Conservation (phyloP, 2,113 vertebrate genomes). For the Lucifuga dentata region DNA sequence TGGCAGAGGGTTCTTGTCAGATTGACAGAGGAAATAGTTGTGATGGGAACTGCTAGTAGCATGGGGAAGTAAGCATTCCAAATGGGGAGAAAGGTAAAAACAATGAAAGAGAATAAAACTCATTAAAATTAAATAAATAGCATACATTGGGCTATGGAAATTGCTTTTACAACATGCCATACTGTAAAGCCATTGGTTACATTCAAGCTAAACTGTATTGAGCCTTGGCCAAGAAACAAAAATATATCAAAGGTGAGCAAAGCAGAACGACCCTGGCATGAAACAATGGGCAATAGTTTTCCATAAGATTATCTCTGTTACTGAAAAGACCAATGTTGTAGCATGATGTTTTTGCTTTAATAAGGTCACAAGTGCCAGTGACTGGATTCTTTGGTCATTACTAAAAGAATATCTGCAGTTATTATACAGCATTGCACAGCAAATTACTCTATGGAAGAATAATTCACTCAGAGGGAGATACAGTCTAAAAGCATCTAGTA, state of each 20-base stretch:
- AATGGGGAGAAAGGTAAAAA: too few relatives aligned
- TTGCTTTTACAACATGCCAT: constrained; percentile 49
- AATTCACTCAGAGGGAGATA: constrained; percentile 67
- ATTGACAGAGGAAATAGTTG: too few relatives aligned
- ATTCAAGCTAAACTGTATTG: constrained; percentile 39
- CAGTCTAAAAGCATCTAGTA: constrained; percentile 44
- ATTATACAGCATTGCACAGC: constrained; percentile 65
- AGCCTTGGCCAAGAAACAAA: constrained; percentile 23
- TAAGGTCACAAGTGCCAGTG: constrained; percentile 64
- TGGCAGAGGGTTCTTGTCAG: too few relatives aligned
- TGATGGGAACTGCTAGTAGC: too few relatives aligned
- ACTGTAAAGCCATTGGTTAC: constrained; percentile 58
- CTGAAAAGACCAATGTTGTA: background rate
- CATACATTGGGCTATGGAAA: constrained; percentile 60
- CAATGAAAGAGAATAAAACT: too few relatives aligned
- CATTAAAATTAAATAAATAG: constrained; percentile 29
- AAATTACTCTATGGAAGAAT: constrained; percentile 46
- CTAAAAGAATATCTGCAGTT: constrained; percentile 60
- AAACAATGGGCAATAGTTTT: background rate
- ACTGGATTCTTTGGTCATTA: constrained; percentile 58
- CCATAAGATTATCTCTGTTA: constrained; percentile 19
- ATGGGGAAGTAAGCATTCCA: too few relatives aligned
- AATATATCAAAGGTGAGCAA: constrained; percentile 12
- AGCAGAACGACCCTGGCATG: background rate
- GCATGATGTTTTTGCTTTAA: constrained; percentile 40